Base-by-base conservation (phyloP, 37 sponge, comb jelly and placozoan species). In the Eunapius fragilis region DNA sequence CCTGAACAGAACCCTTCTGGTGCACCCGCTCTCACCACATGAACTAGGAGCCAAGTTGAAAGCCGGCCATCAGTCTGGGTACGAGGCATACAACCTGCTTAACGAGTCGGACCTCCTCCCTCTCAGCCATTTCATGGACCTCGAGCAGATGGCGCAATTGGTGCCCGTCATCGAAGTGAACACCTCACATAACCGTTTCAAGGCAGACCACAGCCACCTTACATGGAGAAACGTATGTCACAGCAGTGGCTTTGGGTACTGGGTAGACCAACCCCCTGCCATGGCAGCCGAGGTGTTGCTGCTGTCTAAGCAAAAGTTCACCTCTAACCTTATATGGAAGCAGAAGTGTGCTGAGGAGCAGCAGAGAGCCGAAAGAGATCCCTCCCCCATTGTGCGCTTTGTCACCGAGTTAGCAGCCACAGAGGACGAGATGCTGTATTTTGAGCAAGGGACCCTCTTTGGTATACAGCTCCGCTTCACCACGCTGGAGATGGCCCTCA, bases 391-490 rank as follows among this genome's bases (percentile, higher is more conserved):
- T 37, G 74, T 92, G 2, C 45, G 79, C 23, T 90, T 38, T 82
- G 86, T 96, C 2, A 41, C 80, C 2, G 96, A 93, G 72, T 82
- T 92, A 30, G 75, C n/a, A 0, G 70, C 85, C 31, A 84, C 83
- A 31, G 76, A 72, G 0, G 76, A 85, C 0, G 93, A 96, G 35
- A 88, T 96, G 87, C 70, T 96, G 2, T 96, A 96, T 45, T 92
- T 96, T 83, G 91, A 90, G 68, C 85, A 92, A 78, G 96, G 96
- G 2, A 92, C 93, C n/a, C 81, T 96, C 5, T 96, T 92, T 83
- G 96, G 91, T 27, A 88, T 96, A 0, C 79, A 90, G 2, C 47
- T 96, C 25, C 68, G 96, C 48, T 96, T 96, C 69, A 80, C 82
- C 19, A 70, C 84, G n/a, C 47, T 24, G 13, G 83, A 85, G 0